Evolutionary conservation across 2,888 invertebrate species (phyloP), one percentile per base, ranked within the genome.

Genomic region (Sthenelais limicola): DNA sequence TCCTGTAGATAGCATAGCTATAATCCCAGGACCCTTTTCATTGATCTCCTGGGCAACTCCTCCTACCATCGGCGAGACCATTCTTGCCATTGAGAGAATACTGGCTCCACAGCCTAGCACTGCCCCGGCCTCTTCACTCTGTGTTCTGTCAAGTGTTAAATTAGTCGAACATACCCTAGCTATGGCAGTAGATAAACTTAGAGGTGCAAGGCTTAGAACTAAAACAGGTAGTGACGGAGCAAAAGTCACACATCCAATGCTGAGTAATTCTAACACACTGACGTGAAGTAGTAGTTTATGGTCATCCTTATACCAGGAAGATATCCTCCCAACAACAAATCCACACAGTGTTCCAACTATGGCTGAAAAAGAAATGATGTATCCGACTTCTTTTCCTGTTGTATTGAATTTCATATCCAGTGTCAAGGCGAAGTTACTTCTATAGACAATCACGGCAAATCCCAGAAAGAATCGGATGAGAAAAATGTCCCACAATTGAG

Each of bases 21-120:
- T 1, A 2, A 62, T 5, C 1, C 62, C 62, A 1, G 89, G 83
- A 84, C 82, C 83, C 33, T 78, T 76, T 9, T 78, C 47, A 32
- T 77, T 78, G 12, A 83, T 49, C 73, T 87, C 85, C 76, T 84
- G 82, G 0, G 82, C 78, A 12, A 87, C 12, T 1, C 88, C 88
- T 1, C 85, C 85, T n/a, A 84, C 48, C 38, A 85, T 71, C 4
- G 88, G 87, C 2, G 85, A 81, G 28, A 85, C 71, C 84, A 87
- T 87, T 26, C 88, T 80, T 0, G 86, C 82, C 28, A 87, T 72
- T 0, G 87, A 83, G 78, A 86, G 80, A 21, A 86, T 76, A 73
- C 86, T 87, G 70, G 85, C 86, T 56, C 85, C 83, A n/a, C 86
- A 78, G 3, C 88, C 88, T 72, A 87, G 80, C 58, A 87, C 77